A percentile compares a stretch with the other conserved stretches of the same genome.
Evolutionary conservation across 2,888 invertebrate genomes (phyloP).

Genomic region (Pediacus dermestoides): DNA sequence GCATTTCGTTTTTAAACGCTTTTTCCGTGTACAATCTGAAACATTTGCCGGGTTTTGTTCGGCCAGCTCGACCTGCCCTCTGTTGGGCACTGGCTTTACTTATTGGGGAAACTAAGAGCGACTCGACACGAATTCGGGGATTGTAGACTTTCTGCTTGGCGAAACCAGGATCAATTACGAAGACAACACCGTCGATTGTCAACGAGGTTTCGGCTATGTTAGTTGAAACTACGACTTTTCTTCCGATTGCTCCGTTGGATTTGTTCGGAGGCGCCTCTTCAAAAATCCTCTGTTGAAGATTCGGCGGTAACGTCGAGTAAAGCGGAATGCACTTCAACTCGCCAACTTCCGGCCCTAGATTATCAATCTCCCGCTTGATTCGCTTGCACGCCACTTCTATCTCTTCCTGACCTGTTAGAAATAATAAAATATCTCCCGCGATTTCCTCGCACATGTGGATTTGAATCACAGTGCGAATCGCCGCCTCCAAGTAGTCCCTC

Average conservation of each 20-base stretch:
- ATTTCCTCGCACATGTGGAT: constrained; percentile 96
- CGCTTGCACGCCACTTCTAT: constrained; percentile 99
- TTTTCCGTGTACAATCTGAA: constrained; percentile 94
- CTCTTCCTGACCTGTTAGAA: constrained; percentile 71
- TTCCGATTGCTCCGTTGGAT: constrained; percentile 67
- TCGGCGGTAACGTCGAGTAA: constrained; percentile 97
- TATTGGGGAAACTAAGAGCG: constrained; percentile 94
- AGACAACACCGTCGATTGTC: constrained; percentile 98
- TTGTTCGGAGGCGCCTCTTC: constrained; percentile 93
- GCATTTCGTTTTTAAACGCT: constrained; percentile 97
- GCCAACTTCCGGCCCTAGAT: constrained; percentile 93
- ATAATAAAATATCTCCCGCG: constrained; percentile 57
- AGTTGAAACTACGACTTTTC: constrained; percentile 93
- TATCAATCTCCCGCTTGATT: constrained; percentile 93
- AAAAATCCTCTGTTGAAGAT: constrained; percentile 95
- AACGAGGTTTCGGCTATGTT: constrained; percentile 99
- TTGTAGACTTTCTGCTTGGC: constrained; percentile 93
- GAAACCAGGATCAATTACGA: constrained; percentile 99
- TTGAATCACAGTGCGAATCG: constrained; percentile 90
- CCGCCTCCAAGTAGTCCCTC: constrained; percentile 95
- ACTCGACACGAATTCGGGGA: constrained; percentile 82
- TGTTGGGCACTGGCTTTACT: constrained; percentile 99
- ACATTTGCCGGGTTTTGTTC: constrained; percentile 98
- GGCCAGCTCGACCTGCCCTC: constrained; percentile 91
- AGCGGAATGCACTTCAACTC: constrained; percentile 97